Evolutionary conservation across 1,140 invertebrate genomes (phyloP), one percentile per base, ranked within the genome.

Genomic region (Elymnias hypermnestra): DNA sequence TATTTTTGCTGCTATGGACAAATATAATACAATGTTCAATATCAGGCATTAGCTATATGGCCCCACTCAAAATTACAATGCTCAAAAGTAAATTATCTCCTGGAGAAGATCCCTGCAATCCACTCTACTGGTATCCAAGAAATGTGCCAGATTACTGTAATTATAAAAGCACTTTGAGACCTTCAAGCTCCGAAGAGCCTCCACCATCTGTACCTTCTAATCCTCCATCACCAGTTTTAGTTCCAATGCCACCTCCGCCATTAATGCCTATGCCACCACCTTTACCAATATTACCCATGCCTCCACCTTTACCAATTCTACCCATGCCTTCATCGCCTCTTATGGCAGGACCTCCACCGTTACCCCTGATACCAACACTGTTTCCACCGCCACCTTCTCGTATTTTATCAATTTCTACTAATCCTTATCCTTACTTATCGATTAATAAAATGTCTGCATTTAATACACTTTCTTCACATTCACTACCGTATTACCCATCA

Each of bases 91-190:
- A 17, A 46, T 10, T 28, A 22, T 44, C 14, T 22, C 26, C 26
- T 19, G 23, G 40, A 6, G 58, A 62, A 14, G 51, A 81, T 38
- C 66, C 70, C 2, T 81, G 79, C 38, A 75, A 82, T 13, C 66
- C 68, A 0, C 43, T 76, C 0, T 83, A 74, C 21, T 82, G 77
- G 77, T 82, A 75, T 51, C 77, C 77, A 1, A 64, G 37, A 35
- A 10, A 49, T 7, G 64, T 81, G 35, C 76, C 76, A 21, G 68
- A 76, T 13, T 72, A 67, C 18, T 81, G 76, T 45, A 10, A 36
- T 3, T 33, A 15, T 7, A 12, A 0, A 13, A 33, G 7, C 6
- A 29, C 26, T 12, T 0, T 10, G 7, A 29, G 9, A 29, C 26
- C 9, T 4, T 2, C 9, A 29, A 15, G 29, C 14, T 33, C 12